Percentiles rank a stretch among this genome's conserved stretches.
These are phyloP conservation scores for Talpa occidentalis DNA, from an alignment of 2,113 vertebrate species.

Conservation along the genomic window DNA sequence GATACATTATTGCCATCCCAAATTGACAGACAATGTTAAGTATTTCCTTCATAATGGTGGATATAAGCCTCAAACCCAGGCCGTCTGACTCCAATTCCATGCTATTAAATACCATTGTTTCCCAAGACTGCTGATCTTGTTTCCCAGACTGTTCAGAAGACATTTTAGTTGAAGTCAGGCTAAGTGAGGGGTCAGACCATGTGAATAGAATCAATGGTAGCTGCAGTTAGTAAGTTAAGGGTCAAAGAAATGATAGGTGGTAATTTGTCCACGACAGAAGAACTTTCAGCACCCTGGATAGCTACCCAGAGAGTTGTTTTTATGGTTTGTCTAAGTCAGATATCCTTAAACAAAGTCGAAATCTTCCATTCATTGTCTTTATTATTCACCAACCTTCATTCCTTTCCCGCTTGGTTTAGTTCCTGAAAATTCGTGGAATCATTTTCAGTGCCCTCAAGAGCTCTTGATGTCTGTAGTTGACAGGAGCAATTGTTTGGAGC, in stretches of 20 bases:
- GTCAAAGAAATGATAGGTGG: not conserved
- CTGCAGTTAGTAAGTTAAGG: not conserved
- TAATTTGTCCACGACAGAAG: not conserved
- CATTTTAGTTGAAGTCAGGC: not conserved
- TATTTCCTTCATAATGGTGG: not conserved
- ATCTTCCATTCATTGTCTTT: not conserved
- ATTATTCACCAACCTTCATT: not conserved
- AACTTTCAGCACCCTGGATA: conserved; percentile 23
- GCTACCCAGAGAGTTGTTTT: not conserved
- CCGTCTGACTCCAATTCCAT: not conserved
- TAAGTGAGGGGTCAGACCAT: not conserved
- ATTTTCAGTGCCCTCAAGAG: not conserved
- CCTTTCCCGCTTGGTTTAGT: not conserved
- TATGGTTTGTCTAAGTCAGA: not conserved
- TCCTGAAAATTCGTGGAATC: not conserved
- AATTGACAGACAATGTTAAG: not conserved
- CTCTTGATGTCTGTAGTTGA: not conserved
- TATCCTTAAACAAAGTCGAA: not conserved
- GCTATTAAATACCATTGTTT: not conserved
- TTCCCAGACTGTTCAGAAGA: not conserved
- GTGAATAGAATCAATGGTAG: not conserved
- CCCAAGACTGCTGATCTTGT: not conserved
- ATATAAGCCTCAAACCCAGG: conserved; percentile 14
- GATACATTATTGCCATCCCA: not conserved
- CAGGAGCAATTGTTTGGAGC: not conserved